Evolutionary conservation across 2,797 vertebrate species (phyloP).

Genomic region (Champsocephalus esox): DNA sequence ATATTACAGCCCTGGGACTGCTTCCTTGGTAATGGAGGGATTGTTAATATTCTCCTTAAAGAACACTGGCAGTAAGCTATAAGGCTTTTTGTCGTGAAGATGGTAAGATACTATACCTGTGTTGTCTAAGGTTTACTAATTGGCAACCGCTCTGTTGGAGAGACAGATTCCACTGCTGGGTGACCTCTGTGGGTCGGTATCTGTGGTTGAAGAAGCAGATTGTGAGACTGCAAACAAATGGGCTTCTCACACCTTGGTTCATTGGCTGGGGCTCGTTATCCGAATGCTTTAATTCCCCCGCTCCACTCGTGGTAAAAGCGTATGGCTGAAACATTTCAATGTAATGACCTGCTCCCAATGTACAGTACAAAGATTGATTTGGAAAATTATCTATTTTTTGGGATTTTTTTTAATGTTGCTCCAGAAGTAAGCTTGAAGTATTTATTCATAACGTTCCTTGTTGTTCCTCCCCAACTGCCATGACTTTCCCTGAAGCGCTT

Average conservation of each 20-base stretch:
- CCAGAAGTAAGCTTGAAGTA: conserved; percentile 14
- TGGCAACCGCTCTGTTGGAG: not conserved
- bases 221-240: conserved; percentile 23
- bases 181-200: conserved; percentile 1
- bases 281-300: not conserved
- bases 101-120: not conserved
- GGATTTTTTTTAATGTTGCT: not conserved
- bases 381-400: not conserved
- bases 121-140: conserved; percentile 26
- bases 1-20: not conserved
- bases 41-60: not conserved
- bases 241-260: conserved; percentile 4
- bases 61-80: too few relatives aligned
- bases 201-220: not conserved
- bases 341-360: not conserved
- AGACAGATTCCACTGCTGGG: not conserved
- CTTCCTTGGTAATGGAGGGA: not conserved
- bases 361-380: not conserved
- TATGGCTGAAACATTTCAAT: not conserved
- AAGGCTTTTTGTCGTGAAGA: too few relatives aligned
- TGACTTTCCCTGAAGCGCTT: conserved; percentile 44
- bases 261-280: conserved; percentile 23
- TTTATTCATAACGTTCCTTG: conserved; percentile 12
- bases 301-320: not conserved
- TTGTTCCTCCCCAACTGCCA: conserved; percentile 15